Evolutionary conservation across 1,140 invertebrate species (phyloP).

Genomic region (Saccostrea echinata): DNA sequence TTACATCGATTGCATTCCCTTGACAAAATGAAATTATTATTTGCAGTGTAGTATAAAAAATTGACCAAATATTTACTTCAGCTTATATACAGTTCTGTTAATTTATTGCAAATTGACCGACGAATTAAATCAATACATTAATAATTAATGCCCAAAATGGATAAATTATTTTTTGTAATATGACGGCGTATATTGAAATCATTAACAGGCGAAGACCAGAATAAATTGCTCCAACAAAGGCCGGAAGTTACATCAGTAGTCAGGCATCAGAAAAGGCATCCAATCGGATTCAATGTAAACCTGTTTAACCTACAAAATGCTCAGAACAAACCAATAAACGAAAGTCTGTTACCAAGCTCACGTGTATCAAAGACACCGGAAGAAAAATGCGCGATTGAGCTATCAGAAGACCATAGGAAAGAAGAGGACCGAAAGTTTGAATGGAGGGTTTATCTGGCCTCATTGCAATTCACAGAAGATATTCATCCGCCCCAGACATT

Average conservation of each 20-base stretch:
- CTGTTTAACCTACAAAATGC: background rate
- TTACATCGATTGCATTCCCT: too few relatives aligned
- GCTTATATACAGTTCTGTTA: too few relatives aligned
- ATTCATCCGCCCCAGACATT: background rate
- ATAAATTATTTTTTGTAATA: too few relatives aligned
- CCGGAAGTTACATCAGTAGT: background rate
- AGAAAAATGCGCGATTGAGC: background rate
- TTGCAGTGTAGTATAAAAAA: too few relatives aligned
- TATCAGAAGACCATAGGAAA: background rate
- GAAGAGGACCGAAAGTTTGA: background rate
- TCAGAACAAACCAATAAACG: slow-evolving; percentile 1
- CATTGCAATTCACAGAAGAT: background rate
- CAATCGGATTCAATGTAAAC: background rate
- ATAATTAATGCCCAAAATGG: too few relatives aligned
- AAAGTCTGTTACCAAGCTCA: background rate
- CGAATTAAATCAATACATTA: too few relatives aligned
- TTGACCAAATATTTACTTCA: too few relatives aligned
- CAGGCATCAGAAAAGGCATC: background rate
- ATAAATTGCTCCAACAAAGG: background rate
- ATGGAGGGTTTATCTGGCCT: background rate
- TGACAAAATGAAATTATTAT: too few relatives aligned
- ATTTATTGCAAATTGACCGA: too few relatives aligned
- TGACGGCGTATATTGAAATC: background rate
- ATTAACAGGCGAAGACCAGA: background rate
- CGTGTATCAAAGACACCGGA: background rate